Conservation (phyloP, 2,888 invertebrate genomes). For the Seira sanloemensis region DNA sequence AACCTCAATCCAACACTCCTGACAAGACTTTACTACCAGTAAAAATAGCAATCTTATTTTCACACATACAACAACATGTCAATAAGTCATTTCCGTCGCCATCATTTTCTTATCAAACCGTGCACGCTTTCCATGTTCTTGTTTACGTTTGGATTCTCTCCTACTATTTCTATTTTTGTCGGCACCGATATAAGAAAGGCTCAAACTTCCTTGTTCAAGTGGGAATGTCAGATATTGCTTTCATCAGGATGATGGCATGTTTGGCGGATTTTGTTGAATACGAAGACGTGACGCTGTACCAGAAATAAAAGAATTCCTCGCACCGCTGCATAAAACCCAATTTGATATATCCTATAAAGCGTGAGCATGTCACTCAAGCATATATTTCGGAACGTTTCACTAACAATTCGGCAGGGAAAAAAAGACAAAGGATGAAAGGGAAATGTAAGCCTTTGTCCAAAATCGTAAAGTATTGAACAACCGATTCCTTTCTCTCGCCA, state of each 20-base stretch:
- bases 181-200: neutral
- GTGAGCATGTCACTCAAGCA: neutral
- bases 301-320: neutral
- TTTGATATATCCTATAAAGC: neutral
- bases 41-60: conserved; percentile 8
- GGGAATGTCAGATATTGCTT: conserved; percentile 10
- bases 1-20: neutral
- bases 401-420: neutral
- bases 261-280: neutral
- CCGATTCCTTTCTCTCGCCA: neutral
- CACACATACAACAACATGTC: conserved; percentile 32
- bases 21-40: conserved; percentile 2
- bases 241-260: neutral
- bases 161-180: neutral
- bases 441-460: conserved; percentile 16
- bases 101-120: conserved; percentile 13
- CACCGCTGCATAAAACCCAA: neutral
- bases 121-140: neutral
- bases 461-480: neutral
- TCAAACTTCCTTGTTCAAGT: neutral
- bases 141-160: neutral
- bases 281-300: neutral
- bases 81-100: conserved; percentile 33
- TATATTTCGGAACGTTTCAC: neutral
- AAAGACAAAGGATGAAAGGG: neutral